These are phyloP conservation scores for Melitaea cinxia DNA, from an alignment of 1,140 invertebrate species.

Conservation along the genomic window DNA sequence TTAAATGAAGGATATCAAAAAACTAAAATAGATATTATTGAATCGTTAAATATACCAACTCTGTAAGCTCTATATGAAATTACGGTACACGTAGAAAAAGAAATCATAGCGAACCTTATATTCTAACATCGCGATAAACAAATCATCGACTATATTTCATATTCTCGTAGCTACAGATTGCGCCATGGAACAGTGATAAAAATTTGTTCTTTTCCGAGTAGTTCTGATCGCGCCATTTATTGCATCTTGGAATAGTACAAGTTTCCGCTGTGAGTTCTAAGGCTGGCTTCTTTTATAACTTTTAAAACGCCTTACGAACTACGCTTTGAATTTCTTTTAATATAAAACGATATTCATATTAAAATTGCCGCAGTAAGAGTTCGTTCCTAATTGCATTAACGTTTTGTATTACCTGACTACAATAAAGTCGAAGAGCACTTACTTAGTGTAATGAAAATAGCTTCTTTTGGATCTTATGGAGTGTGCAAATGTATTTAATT, in stretches of 20 bases:
- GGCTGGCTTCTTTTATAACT: conserved; percentile 68
- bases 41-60: too few relatives aligned
- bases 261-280: conserved; percentile 58
- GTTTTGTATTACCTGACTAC: conserved; percentile 20
- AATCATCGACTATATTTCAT: conserved; percentile 17
- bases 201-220: conserved; percentile 62
- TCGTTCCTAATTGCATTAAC: conserved; percentile 23
- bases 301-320: conserved; percentile 60
- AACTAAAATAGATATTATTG: too few relatives aligned
- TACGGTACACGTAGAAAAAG: too few relatives aligned
- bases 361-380: conserved; percentile 26
- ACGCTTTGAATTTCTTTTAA: conserved; percentile 38
- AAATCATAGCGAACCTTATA: not conserved
- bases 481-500: too few relatives aligned
- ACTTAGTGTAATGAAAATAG: not conserved
- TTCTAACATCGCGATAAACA: conserved; percentile 7
- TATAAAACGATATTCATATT: conserved; percentile 36
- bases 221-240: conserved; percentile 74
- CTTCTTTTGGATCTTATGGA: too few relatives aligned
- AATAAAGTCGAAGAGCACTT: not conserved
- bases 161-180: conserved; percentile 26
- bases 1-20: too few relatives aligned
- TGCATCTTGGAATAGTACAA: conserved; percentile 66
- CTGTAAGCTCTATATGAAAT: too few relatives aligned
- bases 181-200: conserved; percentile 38